Base-by-base conservation (phyloP, 2,113 vertebrate genomes). In the Cinclus mexicanus region DNA sequence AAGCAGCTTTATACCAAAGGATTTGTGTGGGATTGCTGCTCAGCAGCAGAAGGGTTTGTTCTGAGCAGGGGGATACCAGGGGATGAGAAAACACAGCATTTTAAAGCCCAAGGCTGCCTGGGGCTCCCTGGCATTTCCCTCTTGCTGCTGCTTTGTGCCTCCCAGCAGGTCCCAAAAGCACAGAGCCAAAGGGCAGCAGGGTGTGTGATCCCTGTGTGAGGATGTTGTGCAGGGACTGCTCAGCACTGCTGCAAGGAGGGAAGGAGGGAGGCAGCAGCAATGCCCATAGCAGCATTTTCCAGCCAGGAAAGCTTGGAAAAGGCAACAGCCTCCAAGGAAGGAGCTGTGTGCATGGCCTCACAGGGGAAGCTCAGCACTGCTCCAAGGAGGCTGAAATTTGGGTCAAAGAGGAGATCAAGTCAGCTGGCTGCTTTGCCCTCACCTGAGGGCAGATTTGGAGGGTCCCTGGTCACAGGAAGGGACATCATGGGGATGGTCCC, bases 311-410 rank as follows among this genome's bases (percentile, higher is more conserved):
- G 26, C 31, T 10, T 26, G 39, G 23, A 35, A 18, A 47, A 56
- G 37, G 37, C 29, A 44, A 2, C 3, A 1, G 28, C 23, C 42
- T 37, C 59, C 49, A 8, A 49, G 46, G 21, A 17, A 31, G 15
- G 0, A 37, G 5, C 26, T 22, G 26, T 9, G 3, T 21, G 29
- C 0, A 0, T 4, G 25, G 55, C 6, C 78, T 59, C 3, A 0
- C 24, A 33, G 31, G 17, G 52, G 25, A 14, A n/a, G 44, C 23
- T 65, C 72, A 60, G 82, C 17, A 1, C 29, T 31, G 44, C 77
- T 69, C 64, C 41, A 22, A 6, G 31, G 52, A 42, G n/a, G 31
- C 25, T 28, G 67, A 46, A 63, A 47, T 70, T 49, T 11, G 23
- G 50, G 50, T 22, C 35, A 56, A 46, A 17, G 65, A 70, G 65